These are phyloP conservation scores for Drosophila monieri DNA, from an alignment of 2,888 invertebrate species.

Conservation along the genomic window DNA sequence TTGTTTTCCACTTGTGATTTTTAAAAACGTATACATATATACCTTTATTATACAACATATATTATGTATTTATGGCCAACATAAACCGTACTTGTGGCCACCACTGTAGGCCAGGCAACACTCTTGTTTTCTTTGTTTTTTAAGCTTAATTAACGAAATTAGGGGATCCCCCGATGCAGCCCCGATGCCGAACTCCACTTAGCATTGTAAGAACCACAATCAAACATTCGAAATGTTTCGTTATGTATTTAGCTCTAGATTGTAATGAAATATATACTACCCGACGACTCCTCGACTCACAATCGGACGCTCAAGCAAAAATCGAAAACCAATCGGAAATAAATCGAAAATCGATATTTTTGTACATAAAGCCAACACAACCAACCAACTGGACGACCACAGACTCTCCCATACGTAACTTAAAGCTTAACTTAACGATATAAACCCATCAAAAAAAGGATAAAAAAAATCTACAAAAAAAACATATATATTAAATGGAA, in stretches of 20 bases:
- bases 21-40: constrained; percentile 13
- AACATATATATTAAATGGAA: constrained; percentile 11
- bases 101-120: constrained; percentile 42
- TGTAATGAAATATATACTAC: constrained; percentile 8
- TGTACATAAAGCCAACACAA: constrained; percentile 4
- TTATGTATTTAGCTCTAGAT: constrained; percentile 27
- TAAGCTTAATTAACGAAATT: constrained; percentile 20
- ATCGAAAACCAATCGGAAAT: background rate
- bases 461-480: background rate
- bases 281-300: constrained; percentile 9
- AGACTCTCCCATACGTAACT: constrained; percentile 10
- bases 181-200: constrained; percentile 8
- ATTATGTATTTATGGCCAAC: constrained; percentile 35
- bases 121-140: constrained; percentile 46
- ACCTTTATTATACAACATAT: constrained; percentile 14
- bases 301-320: background rate
- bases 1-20: constrained; percentile 47
- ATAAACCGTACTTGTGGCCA: constrained; percentile 16
- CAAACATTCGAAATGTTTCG: constrained; percentile 52
- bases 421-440: background rate
- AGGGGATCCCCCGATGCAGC: background rate
- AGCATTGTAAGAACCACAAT: constrained; percentile 23
- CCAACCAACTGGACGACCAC: constrained; percentile 15
- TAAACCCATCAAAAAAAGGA: constrained; percentile 9
- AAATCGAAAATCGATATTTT: constrained; percentile 1